Conservation (phyloP, 2,113 vertebrate species). For the Microcebus murinus region DNA sequence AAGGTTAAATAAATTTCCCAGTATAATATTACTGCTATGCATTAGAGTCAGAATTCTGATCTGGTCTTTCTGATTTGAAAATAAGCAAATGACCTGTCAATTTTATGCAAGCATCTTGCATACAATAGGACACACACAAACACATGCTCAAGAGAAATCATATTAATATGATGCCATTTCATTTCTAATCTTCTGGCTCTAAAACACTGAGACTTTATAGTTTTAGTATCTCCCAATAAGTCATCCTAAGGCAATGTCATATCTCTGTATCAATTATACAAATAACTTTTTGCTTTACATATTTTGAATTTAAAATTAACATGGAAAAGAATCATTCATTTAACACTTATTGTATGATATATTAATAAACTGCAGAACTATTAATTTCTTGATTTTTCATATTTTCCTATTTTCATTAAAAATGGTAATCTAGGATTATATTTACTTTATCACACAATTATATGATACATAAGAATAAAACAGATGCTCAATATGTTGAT, state of each 20-base stretch:
- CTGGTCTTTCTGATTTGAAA: background rate
- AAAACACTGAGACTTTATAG: background rate
- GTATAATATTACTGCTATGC: background rate
- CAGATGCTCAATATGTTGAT: background rate
- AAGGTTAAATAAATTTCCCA: background rate
- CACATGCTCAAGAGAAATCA: background rate
- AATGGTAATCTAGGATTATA: background rate
- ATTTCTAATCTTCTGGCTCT: background rate
- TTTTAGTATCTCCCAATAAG: background rate
- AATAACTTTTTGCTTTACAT: background rate
- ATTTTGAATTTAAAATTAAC: slow-evolving; percentile 5
- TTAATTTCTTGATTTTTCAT: background rate
- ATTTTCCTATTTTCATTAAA: background rate
- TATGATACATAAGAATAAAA: background rate
- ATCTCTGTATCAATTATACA: background rate
- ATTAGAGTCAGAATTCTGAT: background rate
- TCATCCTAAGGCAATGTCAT: background rate
- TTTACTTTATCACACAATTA: background rate
- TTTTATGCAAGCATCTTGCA: background rate
- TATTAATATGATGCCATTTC: background rate
- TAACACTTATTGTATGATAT: background rate
- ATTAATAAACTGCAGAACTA: background rate
- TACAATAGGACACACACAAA: background rate
- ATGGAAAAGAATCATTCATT: background rate
- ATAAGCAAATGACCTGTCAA: background rate